Evolutionary conservation across 2,888 invertebrate genomes (phyloP).

Genomic region (Pandemis heparana): DNA sequence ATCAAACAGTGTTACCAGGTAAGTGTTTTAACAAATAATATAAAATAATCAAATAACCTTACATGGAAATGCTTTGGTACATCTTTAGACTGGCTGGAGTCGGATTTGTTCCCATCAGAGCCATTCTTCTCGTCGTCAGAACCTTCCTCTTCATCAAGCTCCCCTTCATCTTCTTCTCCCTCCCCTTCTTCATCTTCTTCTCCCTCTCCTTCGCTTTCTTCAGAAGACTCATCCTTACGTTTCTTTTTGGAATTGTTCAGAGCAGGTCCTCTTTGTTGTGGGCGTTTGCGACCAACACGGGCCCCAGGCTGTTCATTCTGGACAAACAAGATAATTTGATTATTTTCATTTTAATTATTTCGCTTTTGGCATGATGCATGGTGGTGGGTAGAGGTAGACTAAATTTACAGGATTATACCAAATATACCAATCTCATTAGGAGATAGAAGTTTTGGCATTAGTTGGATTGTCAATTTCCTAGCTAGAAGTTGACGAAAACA

Average conservation of each 20-base stretch:
- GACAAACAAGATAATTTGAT: neutral
- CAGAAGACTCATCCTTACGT: slow-evolving; percentile 78
- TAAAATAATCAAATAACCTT: slow-evolving; percentile 49
- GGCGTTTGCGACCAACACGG: slow-evolving; percentile 72
- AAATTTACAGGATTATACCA: no score
- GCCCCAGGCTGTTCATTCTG: slow-evolving; percentile 70
- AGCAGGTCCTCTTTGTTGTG: slow-evolving; percentile 59
- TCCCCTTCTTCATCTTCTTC: slow-evolving; percentile 76
- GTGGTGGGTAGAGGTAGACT: no score
- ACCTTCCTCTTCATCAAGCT: slow-evolving; percentile 80
- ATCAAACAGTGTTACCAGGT: neutral
- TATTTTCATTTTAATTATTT: neutral
- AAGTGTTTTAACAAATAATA: neutral
- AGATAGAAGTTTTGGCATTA: neutral
- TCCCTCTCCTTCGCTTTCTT: slow-evolving; percentile 77
- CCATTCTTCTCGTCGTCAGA: slow-evolving; percentile 84
- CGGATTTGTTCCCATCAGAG: slow-evolving; percentile 83
- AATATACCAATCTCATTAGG: no score
- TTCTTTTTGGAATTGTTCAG: slow-evolving; percentile 79
- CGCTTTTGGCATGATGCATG: neutral
- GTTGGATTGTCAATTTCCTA: neutral
- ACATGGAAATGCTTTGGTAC: slow-evolving; percentile 85
- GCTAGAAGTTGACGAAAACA: neutral
- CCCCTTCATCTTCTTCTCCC: slow-evolving; percentile 78
- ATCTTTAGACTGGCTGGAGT: slow-evolving; percentile 84